A percentile compares a stretch with the other conserved stretches of the same genome.
These are phyloP conservation scores for Lepidurus apus DNA, from an alignment of 1,140 invertebrate species.

Conservation along the genomic window DNA sequence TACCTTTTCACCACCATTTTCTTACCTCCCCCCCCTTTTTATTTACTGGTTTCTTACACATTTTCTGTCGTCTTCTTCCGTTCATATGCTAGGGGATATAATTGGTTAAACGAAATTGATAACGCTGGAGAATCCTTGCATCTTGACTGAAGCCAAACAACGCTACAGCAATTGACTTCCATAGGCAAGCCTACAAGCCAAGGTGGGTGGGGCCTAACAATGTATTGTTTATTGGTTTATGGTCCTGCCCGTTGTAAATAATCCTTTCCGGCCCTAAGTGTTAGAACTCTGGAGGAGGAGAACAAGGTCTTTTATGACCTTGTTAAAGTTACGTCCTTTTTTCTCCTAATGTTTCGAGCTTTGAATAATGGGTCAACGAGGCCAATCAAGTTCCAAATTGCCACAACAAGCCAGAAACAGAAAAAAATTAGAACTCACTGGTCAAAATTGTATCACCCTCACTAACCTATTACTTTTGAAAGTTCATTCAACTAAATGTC, in stretches of 20 bases:
- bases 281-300: not conserved
- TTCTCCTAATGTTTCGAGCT: not conserved
- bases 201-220: not conserved
- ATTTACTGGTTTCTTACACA: not conserved
- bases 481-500: not conserved
- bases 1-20: not conserved
- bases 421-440: not conserved
- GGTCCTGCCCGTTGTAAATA: conserved; percentile 5
- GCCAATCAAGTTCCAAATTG: not conserved
- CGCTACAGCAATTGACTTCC: not conserved
- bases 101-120: too few species aligned
- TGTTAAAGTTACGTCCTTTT: conserved; percentile 3
- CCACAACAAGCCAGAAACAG: not conserved
- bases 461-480: not conserved
- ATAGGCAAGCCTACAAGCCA: not conserved
- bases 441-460: not conserved
- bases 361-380: not conserved
- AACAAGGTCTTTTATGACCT: not conserved
- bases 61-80: too few species aligned
- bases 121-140: too few species aligned
- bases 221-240: conserved; percentile 14
- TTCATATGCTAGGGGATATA: too few species aligned
- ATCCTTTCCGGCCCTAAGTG: conserved; percentile 1
- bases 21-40: not conserved
- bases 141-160: not conserved